Evolutionary conservation across 2,797 vertebrate genomes (phyloP).

Genomic region (Emys orbicularis): DNA sequence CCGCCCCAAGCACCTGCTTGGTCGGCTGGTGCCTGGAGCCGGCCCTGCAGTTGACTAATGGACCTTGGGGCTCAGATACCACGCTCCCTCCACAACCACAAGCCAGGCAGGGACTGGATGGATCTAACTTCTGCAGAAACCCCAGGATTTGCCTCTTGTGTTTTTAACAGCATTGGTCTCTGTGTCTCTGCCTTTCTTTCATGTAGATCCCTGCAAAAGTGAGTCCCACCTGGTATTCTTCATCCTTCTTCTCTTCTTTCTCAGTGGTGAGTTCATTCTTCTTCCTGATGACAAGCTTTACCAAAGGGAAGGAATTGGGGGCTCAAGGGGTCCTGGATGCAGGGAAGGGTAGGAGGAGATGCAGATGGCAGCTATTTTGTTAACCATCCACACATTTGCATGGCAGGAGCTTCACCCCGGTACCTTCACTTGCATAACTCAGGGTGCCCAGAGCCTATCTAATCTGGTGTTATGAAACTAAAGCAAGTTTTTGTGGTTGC

Average conservation of each 20-base stretch:
- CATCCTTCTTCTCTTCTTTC: conserved; percentile 79
- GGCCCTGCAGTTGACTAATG: neutral
- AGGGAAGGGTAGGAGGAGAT: neutral
- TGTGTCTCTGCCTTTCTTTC: conserved; percentile 5
- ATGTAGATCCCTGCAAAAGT: conserved; percentile 82
- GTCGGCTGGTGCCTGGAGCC: no score
- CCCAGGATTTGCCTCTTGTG: neutral
- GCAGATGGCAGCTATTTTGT: neutral
- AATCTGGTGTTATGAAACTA: neutral
- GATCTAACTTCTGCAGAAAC: neutral
- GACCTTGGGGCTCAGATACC: neutral
- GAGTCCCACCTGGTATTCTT: conserved; percentile 78
- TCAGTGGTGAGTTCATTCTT: conserved; percentile 83
- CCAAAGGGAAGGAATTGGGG: neutral
- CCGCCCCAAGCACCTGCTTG: no score
- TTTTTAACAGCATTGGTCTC: neutral
- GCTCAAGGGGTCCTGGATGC: no score
- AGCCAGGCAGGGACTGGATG: neutral
- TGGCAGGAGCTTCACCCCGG: neutral
- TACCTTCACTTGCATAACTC: neutral
- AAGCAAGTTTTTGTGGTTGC: neutral
- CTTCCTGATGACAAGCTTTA: neutral
- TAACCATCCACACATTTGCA: neutral
- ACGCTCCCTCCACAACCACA: no score
- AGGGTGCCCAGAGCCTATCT: neutral